These are phyloP conservation scores for Apotomis betuletana DNA, from an alignment of 2,888 invertebrate species.

Conservation along the genomic window DNA sequence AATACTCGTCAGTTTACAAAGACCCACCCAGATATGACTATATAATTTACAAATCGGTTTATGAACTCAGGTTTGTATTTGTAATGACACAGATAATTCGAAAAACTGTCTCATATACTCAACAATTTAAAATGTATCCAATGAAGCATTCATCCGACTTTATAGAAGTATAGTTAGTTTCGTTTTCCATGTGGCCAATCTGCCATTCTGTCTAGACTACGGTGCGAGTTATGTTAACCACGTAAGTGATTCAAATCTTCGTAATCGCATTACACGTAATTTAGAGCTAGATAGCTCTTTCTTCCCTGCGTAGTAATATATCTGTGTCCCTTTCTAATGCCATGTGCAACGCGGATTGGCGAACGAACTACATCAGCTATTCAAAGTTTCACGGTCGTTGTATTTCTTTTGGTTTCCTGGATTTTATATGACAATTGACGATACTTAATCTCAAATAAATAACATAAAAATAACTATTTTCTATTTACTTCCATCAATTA, in stretches of 20 bases:
- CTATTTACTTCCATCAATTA: background rate
- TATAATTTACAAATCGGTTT: no score
- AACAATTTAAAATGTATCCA: no score
- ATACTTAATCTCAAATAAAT: background rate
- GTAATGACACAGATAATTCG: no score
- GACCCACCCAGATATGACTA: no score
- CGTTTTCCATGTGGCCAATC: constrained; percentile 12
- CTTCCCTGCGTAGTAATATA: constrained; percentile 45
- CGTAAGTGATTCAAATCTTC: constrained; percentile 27
- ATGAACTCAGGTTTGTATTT: no score
- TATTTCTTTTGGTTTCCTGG: background rate
- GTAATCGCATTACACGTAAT: constrained; percentile 48
- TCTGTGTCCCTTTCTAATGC: constrained; percentile 63
- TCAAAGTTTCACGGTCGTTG: constrained; percentile 5
- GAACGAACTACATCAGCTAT: constrained; percentile 45
- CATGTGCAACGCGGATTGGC: constrained; percentile 72
- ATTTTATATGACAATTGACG: background rate
- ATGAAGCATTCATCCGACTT: no score
- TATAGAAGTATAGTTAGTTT: background rate
- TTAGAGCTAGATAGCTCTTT: constrained; percentile 51
- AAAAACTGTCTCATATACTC: no score
- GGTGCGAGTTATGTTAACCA: constrained; percentile 24
- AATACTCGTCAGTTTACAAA: no score
- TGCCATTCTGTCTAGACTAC: constrained; percentile 7
- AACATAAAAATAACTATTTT: background rate